These are phyloP conservation scores for Emmelina monodactyla DNA, from an alignment of 2,888 invertebrate genomes.

Conservation along the genomic window DNA sequence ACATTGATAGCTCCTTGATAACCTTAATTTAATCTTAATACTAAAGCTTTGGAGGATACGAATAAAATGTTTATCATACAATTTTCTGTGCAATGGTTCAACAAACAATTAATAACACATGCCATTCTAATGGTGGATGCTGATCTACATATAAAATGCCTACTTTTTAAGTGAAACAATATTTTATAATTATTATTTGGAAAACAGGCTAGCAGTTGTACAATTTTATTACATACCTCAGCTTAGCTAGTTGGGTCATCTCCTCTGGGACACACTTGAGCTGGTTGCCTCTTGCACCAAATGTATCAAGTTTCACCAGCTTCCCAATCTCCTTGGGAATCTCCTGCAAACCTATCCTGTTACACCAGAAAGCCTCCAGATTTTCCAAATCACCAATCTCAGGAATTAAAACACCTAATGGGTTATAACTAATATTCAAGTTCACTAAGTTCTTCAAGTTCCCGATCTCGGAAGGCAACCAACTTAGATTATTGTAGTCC, in stretches of 20 bases:
- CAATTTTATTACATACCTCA: constrained; percentile 45
- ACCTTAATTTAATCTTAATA: too few species aligned
- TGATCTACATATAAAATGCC: too few species aligned
- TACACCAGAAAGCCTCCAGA: constrained; percentile 74
- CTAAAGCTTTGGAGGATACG: too few species aligned
- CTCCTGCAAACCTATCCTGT: constrained; percentile 59
- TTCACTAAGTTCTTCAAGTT: constrained; percentile 66
- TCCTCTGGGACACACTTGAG: constrained; percentile 63
- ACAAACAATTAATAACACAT: too few species aligned
- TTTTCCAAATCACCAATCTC: constrained; percentile 67
- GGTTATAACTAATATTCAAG: constrained; percentile 73
- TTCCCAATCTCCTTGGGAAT: constrained; percentile 70
- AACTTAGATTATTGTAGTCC: constrained; percentile 70
- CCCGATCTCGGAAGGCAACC: constrained; percentile 68
- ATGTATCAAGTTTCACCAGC: constrained; percentile 67
- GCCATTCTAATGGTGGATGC: too few species aligned
- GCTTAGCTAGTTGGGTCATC: constrained; percentile 60
- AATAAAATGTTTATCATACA: too few species aligned
- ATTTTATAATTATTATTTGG: not conserved
- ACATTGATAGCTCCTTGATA: too few species aligned
- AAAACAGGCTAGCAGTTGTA: not conserved
- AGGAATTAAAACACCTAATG: constrained; percentile 62
- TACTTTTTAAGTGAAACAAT: too few species aligned
- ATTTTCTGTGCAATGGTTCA: too few species aligned
- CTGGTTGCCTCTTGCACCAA: constrained; percentile 72